Conservation (phyloP, 2,113 vertebrate species). For the Alligator mississippiensis region DNA sequence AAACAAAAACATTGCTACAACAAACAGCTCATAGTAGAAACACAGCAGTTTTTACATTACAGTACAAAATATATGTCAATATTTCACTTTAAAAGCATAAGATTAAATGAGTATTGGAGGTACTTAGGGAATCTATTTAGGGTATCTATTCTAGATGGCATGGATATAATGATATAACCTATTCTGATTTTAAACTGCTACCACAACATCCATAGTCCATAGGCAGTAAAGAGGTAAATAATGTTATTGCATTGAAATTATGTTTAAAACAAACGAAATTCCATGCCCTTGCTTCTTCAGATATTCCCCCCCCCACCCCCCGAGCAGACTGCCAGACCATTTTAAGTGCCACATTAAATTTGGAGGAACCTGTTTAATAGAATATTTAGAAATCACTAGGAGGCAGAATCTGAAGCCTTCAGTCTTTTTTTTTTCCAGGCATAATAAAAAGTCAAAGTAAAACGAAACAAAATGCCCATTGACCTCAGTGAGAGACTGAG, state of each 20-base stretch:
- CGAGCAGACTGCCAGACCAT: background rate
- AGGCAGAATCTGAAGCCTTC: background rate
- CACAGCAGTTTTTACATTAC: too few species aligned
- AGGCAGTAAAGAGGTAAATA: background rate
- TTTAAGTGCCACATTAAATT: background rate
- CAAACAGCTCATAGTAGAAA: too few species aligned
- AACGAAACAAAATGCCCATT: background rate
- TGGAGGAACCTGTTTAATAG: background rate
- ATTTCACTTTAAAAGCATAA: too few species aligned
- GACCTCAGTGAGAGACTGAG: background rate
- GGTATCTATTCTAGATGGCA: background rate
- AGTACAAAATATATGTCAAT: too few species aligned
- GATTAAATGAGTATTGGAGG: too few species aligned
- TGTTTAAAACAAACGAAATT: background rate
- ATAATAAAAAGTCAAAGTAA: fast-evolving
- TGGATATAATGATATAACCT: background rate
- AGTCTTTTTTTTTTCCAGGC: background rate
- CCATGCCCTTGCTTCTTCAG: background rate
- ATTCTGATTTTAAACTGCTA: background rate
- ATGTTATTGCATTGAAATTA: background rate
- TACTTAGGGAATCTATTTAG: background rate
- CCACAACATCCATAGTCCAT: background rate
- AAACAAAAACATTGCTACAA: too few species aligned
- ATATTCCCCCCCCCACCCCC: too few species aligned
- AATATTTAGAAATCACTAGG: background rate